phyloP scores from a whole-genome alignment of 2,888 invertebrate species.

The Scelioninae gen. 2 region DNA sequence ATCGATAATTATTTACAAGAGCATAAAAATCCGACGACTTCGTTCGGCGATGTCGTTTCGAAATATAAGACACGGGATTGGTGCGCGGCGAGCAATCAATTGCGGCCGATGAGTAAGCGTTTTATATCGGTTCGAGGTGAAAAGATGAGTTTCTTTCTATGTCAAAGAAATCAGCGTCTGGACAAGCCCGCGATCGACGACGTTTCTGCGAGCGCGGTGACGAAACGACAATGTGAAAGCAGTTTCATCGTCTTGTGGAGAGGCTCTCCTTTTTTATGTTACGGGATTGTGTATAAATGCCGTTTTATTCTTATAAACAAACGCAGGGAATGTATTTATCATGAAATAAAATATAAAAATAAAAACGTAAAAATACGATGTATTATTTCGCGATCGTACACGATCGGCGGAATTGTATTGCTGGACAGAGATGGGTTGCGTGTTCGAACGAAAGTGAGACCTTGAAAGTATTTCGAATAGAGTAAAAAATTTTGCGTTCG shows the following conservation, averaged over 20 bases:
- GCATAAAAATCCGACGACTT: neutral
- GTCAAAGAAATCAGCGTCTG: slow-evolving; percentile 70
- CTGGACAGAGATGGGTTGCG: too few relatives aligned
- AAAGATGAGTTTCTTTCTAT: slow-evolving; percentile 69
- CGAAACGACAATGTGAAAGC: slow-evolving; percentile 73
- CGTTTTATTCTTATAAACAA: too few relatives aligned
- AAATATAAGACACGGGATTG: neutral
- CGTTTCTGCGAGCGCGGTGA: slow-evolving; percentile 65
- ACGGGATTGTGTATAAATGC: slow-evolving; percentile 22
- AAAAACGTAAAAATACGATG: neutral
- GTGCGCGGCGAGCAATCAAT: slow-evolving; percentile 9
- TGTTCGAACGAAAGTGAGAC: too few relatives aligned
- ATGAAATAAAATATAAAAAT: neutral
- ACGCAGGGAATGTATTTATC: neutral
- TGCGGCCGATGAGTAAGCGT: slow-evolving; percentile 24
- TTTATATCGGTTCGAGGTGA: slow-evolving; percentile 43
- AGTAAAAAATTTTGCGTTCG: too few relatives aligned
- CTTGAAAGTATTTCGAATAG: too few relatives aligned
- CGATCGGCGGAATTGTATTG: too few relatives aligned
- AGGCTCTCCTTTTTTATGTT: slow-evolving; percentile 63
- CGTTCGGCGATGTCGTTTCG: too few relatives aligned
- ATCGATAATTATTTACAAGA: neutral
- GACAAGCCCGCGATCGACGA: slow-evolving; percentile 56
- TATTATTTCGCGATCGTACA: too few relatives aligned
- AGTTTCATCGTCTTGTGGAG: slow-evolving; percentile 64